Base-by-base conservation (phyloP, 2,797 vertebrate species). In the Crenuchus spilurus region DNA sequence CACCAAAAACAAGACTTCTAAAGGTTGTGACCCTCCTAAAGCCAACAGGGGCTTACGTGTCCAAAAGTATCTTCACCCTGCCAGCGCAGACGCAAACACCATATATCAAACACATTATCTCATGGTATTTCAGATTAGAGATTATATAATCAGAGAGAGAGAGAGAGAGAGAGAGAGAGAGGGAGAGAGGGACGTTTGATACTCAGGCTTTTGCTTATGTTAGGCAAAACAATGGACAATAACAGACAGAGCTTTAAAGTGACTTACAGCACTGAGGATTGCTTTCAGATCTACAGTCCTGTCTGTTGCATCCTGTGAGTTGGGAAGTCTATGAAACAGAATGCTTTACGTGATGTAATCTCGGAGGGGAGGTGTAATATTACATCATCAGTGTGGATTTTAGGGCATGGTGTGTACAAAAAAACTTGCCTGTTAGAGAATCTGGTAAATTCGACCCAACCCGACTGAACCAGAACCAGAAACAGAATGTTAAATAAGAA, bases 91-190 rank as follows among this genome's bases (percentile, higher is more conserved):
- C 77, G 81, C 75, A 86, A 85, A 71, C 77, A 79, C 74, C 85
- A 81, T 82, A 84, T 86, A 78, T 84, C 74, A 84, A 75, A 83
- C 61, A 79, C 73, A 83, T 86, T 84, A 85, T 83, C 82, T 78
- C 83, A 77, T 46, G 39, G 22, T 42, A 28, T 62, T 42, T 84
- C 75, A 80, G 84, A 83, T 84, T 81, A 84, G 60, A 60, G 71
- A 61, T 86, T 85, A 86, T 24, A 13, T 83, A 87, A 87, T 85
- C 75, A 75, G 75, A 76, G 70, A 78, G 8, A 84, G 78, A 84
- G 77, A 67, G 78, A 26, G n/a, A n/a, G n/a, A 75, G 75, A 76
- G 70, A 78, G 8, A 75, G 75, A 76, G 70, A 78, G 8, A n/a
- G n/a, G n/a, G n/a, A n/a, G n/a, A 84, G 78, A 84, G 77, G 69